These are phyloP conservation scores for Eretmochelys imbricata DNA, from an alignment of 2,113 vertebrate genomes.

Conservation along the genomic window DNA sequence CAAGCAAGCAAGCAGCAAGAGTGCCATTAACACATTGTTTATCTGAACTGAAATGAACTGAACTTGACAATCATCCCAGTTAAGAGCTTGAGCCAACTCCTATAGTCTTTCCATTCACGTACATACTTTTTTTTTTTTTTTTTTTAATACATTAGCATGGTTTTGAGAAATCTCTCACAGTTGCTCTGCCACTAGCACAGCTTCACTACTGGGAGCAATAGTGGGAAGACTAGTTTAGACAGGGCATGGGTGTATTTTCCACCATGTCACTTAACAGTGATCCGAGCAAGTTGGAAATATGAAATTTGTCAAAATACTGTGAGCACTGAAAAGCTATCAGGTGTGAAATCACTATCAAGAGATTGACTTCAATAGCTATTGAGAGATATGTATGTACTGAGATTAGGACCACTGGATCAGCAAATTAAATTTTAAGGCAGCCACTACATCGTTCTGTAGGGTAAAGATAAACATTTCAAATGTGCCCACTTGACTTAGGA, in stretches of 20 bases:
- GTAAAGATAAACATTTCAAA: not conserved
- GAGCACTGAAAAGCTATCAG: not conserved
- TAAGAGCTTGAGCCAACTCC: not conserved
- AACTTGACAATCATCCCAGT: not conserved
- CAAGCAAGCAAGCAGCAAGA: not conserved
- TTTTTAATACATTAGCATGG: not conserved
- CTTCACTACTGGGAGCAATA: not conserved
- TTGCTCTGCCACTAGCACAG: not conserved
- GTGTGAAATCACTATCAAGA: not conserved
- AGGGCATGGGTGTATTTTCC: not conserved
- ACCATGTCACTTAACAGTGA: not conserved
- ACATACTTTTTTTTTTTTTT: not conserved
- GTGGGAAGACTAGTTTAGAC: not conserved
- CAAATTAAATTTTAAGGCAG: not conserved
- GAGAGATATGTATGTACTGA: not conserved
- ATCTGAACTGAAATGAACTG: not conserved
- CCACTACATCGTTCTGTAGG: not conserved
- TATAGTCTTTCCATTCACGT: not conserved
- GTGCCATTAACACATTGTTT: conserved; percentile 30
- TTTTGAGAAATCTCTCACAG: not conserved
- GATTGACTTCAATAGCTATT: not conserved
- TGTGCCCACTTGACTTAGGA: not conserved
- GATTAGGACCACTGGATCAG: not conserved
- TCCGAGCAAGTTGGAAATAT: not conserved
- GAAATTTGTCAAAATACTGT: not conserved